Evolutionary conservation across 2,113 vertebrate species (phyloP), one percentile per base, ranked within the genome.

Genomic region (Montifringilla adamsi): DNA sequence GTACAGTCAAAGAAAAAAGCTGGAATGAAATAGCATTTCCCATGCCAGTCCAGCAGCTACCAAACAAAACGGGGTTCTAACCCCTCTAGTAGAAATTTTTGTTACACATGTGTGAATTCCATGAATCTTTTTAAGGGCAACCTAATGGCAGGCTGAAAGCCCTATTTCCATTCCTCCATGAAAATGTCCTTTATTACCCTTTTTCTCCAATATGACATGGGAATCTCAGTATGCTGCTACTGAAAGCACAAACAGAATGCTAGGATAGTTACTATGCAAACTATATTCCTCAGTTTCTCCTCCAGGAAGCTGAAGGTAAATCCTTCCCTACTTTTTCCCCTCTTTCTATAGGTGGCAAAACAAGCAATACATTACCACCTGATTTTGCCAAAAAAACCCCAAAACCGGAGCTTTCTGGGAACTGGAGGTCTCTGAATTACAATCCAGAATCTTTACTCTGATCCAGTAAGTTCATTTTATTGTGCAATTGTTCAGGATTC

Each of bases 41-140:
- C 62, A 67, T 33, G 62, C 73, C 86, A 86, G 73, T 93, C 60
- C 85, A 80, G 88, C 63, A 88, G 77, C 87, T 91, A 37, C 77
- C 86, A 92, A 93, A 96, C 31, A 96, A 94, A 96, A 93, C 35
- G 46, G 31, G 52, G 75, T 68, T 93, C 85, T 87, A 92, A 93
- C 46, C 49, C 39, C 70, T 91, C 64, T 49, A 88, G 84, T 33
- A 82, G 30, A 74, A 19, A 68, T 59, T 93, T 92, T 77, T 72
- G 68, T 74, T 76, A 70, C 1, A 6, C 31, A 64, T 56, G 26
- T 86, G 44, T 3, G 11, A 60, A 87, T 85, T 68, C 74, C 56
- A 75, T 37, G 26, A 60, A 53, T 73, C 80, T 87, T 89, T 85
- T 56, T 12, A 62, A 87, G 49, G 52, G 49, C 33, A 89, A 68